Base-by-base conservation (phyloP, 2,888 invertebrate genomes). In the Nemurella pictetii region DNA sequence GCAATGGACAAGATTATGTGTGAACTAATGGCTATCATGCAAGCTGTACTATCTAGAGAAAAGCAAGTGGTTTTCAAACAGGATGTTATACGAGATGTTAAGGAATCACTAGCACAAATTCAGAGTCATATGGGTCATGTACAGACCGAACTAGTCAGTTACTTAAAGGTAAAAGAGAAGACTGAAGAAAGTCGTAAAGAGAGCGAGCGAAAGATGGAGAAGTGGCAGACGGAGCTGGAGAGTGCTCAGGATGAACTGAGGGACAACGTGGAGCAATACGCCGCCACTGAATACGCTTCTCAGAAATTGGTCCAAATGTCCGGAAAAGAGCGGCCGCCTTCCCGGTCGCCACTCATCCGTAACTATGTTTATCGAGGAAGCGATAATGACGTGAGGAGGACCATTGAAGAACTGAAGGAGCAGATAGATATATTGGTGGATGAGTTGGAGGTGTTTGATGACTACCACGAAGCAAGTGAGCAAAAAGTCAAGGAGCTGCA, bases 181-280 rank as follows among this genome's bases (percentile, higher is more conserved):
- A 27, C 72, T 12, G 82, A 82, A 36, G 0, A 82, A 9, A 82
- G 82, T 20, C 72, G 55, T 5, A 72, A 72, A 25, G 82, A 82
- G 27, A 82, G 82, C 28, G 72, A 82, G 28, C 82, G 55, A 15
- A 82, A 82, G 29, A 26, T 82, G 72, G 82, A 72, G 27, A 82
- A 82, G 20, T 29, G 26, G 55, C 55, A 55, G 29, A 25, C 82
- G 3, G 82, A 82, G 29, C 27, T 82, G 20, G 82, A 36, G 28
- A 72, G 20, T 72, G 72, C 82, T 4, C 82, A 82, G 28, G 82
- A 72, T 27, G 82, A 82, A 28, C 82, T 82, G 27, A 4, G 72
- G 28, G 27, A 27, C 0, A 82, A 82, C 72, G 81, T 81, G 28
- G 81, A 35, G 26, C 26, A 81, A 7, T 81, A 81, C 25, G 35